Percentiles rank a stretch among this genome's conserved stretches.
These are phyloP conservation scores for Palythoa caribaeorum DNA, from an alignment of 92 coral and sea anemone genomes.

Conservation along the genomic window DNA sequence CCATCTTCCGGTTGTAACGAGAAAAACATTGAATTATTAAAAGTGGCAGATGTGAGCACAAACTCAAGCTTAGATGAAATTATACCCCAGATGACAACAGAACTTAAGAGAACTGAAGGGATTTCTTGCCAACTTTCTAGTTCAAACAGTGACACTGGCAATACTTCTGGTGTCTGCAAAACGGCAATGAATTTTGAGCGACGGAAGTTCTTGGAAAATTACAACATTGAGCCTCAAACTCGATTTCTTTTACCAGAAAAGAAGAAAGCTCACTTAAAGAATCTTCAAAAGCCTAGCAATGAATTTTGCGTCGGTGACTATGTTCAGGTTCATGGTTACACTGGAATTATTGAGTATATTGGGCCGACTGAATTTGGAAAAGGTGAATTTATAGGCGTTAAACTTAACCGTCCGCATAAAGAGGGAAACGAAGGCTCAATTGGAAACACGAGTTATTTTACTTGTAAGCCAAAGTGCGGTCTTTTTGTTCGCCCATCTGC, in stretches of 20 bases:
- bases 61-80: neutral
- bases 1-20: neutral
- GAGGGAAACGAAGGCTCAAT: conserved; percentile 78
- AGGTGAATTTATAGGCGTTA: conserved; percentile 80
- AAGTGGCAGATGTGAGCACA: neutral
- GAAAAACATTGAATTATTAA: neutral
- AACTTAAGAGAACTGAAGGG: neutral
- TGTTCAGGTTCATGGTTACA: conserved; percentile 80
- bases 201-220: conserved; percentile 21
- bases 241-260: conserved; percentile 4
- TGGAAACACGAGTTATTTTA: conserved; percentile 53
- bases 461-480: conserved; percentile 77
- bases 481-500: conserved; percentile 75
- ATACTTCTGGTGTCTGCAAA: neutral
- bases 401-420: conserved; percentile 66
- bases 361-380: conserved; percentile 73
- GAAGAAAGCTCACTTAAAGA: neutral
- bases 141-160: neutral
- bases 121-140: neutral
- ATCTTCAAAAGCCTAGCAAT: too few species aligned
- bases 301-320: conserved; percentile 56
- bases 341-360: conserved; percentile 72
- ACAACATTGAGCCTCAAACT: conserved; percentile 3
- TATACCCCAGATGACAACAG: neutral
- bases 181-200: conserved; percentile 36